Evolutionary conservation across 92 coral and sea anemone species (phyloP).

Genomic region (Bergia puertoricense): DNA sequence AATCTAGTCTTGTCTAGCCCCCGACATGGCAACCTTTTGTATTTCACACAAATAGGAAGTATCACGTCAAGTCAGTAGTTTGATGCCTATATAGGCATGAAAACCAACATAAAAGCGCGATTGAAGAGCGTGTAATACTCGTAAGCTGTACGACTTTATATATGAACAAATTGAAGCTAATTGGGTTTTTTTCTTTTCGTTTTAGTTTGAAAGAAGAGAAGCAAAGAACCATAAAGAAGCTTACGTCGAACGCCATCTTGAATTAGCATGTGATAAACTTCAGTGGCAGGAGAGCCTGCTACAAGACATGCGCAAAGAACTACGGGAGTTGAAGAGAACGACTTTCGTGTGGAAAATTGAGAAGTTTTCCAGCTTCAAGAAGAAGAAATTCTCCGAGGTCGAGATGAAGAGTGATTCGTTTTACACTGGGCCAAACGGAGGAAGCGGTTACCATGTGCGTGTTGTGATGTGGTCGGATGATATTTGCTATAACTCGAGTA

Average conservation of each 20-base stretch:
- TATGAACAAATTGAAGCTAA: neutral
- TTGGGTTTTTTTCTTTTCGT: neutral
- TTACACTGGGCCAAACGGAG: neutral
- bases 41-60: too few relatives aligned
- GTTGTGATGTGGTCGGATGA: conserved; percentile 43
- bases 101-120: too few relatives aligned
- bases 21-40: too few relatives aligned
- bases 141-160: too few relatives aligned
- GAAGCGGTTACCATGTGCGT: conserved; percentile 18
- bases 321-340: conserved; percentile 23
- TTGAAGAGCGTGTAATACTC: too few relatives aligned
- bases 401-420: conserved; percentile 38
- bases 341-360: conserved; percentile 40
- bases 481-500: conserved; percentile 36
- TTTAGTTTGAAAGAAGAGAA: conserved; percentile 57
- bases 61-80: too few relatives aligned
- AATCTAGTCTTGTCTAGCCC: too few relatives aligned
- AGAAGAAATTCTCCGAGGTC: conserved; percentile 33
- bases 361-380: conserved; percentile 37
- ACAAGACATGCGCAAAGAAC: conserved; percentile 35
- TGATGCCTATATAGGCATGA: too few relatives aligned
- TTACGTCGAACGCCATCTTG: conserved; percentile 52
- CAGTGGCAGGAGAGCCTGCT: conserved; percentile 7
- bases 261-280: conserved; percentile 43
- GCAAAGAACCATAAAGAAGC: conserved; percentile 48